phyloP scores from a whole-genome alignment of 1,140 invertebrate genomes.

The Trachymyrmex septentrionalis region DNA sequence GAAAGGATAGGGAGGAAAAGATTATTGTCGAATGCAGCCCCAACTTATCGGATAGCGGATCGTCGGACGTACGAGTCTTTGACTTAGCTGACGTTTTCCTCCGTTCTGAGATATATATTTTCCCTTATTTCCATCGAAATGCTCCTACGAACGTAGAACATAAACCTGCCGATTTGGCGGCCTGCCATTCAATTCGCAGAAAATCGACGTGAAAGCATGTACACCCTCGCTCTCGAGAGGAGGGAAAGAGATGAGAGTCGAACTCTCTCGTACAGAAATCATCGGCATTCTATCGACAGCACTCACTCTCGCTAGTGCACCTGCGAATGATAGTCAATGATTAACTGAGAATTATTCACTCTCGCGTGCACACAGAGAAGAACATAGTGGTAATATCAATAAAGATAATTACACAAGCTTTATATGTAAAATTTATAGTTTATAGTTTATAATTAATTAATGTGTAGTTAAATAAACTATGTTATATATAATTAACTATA shows the following conservation, averaged over 20 bases:
- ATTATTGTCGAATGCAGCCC: conserved; percentile 35
- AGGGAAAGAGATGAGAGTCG: too few species aligned
- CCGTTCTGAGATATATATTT: conserved; percentile 39
- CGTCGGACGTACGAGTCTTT: conserved; percentile 7
- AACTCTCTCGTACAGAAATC: conserved; percentile 7
- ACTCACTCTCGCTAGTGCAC: background rate
- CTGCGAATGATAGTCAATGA: conserved; percentile 25
- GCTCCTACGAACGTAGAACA: conserved; percentile 43
- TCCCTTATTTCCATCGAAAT: conserved; percentile 40
- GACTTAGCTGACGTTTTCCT: conserved; percentile 21
- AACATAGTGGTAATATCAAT: too few species aligned
- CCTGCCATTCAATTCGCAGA: conserved; percentile 68
- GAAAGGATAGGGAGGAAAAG: background rate
- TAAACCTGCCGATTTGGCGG: conserved; percentile 62
- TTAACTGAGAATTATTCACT: conserved; percentile 19
- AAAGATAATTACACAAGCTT: too few species aligned
- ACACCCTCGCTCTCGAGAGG: background rate
- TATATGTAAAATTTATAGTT: too few species aligned
- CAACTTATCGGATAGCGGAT: conserved; percentile 15
- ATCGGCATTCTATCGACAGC: conserved; percentile 39
- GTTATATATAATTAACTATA: too few species aligned
- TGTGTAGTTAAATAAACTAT: too few species aligned
- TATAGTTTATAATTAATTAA: too few species aligned
- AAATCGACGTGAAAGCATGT: conserved; percentile 62
- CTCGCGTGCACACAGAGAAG: too few species aligned